These are phyloP conservation scores for Ursus arctos DNA, from an alignment of 2,113 vertebrate genomes.

Conservation along the genomic window DNA sequence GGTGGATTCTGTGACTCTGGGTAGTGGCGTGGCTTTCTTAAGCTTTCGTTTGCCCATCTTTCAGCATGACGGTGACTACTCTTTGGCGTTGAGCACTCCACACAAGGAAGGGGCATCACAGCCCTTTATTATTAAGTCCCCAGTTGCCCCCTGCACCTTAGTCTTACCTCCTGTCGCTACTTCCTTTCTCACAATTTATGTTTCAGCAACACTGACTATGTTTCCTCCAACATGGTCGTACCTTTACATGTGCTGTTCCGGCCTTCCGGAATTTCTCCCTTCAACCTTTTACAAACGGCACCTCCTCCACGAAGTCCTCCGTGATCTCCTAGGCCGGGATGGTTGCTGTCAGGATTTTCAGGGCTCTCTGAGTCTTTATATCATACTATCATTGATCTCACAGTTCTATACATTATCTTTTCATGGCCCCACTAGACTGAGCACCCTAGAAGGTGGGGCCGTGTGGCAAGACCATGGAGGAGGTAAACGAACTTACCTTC, in stretches of 20 bases:
- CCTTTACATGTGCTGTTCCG: background rate
- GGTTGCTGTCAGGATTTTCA: no score
- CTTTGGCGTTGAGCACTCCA: background rate
- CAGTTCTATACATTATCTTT: background rate
- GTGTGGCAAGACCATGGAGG: background rate
- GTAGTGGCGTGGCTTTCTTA: background rate
- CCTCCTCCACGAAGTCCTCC: background rate
- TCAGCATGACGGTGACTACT: background rate
- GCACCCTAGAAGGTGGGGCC: background rate
- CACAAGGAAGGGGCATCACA: background rate
- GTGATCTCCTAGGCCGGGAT: background rate
- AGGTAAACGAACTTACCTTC: background rate
- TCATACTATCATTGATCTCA: background rate
- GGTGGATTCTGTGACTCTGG: background rate
- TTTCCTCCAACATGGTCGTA: background rate
- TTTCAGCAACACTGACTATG: background rate
- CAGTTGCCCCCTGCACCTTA: background rate
- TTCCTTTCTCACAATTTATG: background rate
- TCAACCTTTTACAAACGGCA: background rate
- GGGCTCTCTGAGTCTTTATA: background rate
- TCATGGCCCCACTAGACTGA: background rate
- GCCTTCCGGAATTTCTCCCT: background rate
- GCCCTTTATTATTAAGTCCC: background rate
- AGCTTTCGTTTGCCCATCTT: background rate
- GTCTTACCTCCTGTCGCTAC: background rate